A percentile compares a stretch with the other conserved stretches of the same genome.
Evolutionary conservation across 1,140 invertebrate species (phyloP).

Genomic region (Forficula auricularia): DNA sequence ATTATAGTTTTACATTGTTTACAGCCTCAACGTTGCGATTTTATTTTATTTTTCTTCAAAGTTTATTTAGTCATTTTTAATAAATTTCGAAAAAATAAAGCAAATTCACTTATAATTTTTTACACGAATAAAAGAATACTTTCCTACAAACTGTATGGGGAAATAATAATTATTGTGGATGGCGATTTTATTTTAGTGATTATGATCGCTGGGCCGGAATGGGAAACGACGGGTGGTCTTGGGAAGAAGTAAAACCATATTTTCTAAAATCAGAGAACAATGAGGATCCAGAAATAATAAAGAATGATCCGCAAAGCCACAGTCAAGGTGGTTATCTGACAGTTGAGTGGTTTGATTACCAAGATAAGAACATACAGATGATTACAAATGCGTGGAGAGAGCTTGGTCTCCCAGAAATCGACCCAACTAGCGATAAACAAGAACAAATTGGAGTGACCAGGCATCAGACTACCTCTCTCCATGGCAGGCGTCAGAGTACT

Average conservation of each 20-base stretch:
- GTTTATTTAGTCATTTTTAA: too few relatives aligned
- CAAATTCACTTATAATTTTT: too few relatives aligned
- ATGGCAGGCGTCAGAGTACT: constrained; percentile 48
- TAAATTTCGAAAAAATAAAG: too few relatives aligned
- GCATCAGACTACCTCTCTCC: constrained; percentile 34
- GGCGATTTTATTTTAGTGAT: constrained; percentile 29
- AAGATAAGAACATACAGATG: constrained; percentile 33
- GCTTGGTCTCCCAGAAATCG: constrained; percentile 17
- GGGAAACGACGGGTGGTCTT: constrained; percentile 46
- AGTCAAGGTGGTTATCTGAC: constrained; percentile 36
- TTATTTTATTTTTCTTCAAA: too few relatives aligned
- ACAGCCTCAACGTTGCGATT: too few relatives aligned
- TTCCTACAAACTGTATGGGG: too few relatives aligned
- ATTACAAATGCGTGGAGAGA: constrained; percentile 39
- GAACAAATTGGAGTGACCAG: constrained; percentile 37
- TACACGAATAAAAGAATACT: too few relatives aligned
- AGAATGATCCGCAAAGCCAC: constrained; percentile 30
- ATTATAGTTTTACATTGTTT: too few relatives aligned
- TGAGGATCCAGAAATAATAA: constrained; percentile 17
- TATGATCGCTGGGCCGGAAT: constrained; percentile 46
- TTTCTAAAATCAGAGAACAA: constrained; percentile 38
- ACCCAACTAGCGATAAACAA: constrained; percentile 3
- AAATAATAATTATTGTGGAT: too few relatives aligned
- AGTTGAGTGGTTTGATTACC: constrained; percentile 40
- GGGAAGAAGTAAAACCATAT: constrained; percentile 37